These are phyloP conservation scores for Dendroctonus valens DNA, from an alignment of 1,140 invertebrate genomes.

Conservation along the genomic window DNA sequence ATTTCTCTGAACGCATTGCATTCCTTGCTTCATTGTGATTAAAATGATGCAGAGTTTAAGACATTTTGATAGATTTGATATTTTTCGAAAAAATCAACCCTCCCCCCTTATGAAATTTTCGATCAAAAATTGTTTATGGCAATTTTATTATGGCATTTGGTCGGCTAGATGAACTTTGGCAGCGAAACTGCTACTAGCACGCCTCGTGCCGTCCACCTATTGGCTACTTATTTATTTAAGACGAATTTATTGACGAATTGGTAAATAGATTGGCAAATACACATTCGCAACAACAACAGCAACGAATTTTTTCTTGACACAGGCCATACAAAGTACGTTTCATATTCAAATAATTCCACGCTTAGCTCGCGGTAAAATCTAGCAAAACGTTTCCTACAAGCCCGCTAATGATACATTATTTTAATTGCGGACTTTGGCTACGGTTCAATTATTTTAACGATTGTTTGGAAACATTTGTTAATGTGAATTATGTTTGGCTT, in stretches of 20 bases:
- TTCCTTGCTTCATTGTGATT: too few species aligned
- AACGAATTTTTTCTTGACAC: conserved; percentile 9
- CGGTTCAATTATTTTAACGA: conserved; percentile 27
- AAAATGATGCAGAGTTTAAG: too few species aligned
- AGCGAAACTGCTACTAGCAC: too few species aligned
- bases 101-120: too few species aligned
- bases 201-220: too few species aligned
- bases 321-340: conserved; percentile 10
- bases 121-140: too few species aligned
- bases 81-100: too few species aligned
- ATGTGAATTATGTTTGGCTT: conserved; percentile 3
- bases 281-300: background rate
- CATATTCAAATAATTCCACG: conserved; percentile 19
- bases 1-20: too few species aligned
- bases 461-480: conserved; percentile 22
- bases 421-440: conserved; percentile 27
- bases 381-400: conserved; percentile 13
- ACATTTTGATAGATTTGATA: too few species aligned
- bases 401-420: conserved; percentile 22
- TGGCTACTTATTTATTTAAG: background rate
- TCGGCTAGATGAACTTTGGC: too few species aligned
- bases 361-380: conserved; percentile 8
- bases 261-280: background rate
- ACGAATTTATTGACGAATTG: background rate
- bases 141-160: too few species aligned